Base-by-base conservation (phyloP, 2,113 vertebrate genomes). In the Aleadryas rufinucha region DNA sequence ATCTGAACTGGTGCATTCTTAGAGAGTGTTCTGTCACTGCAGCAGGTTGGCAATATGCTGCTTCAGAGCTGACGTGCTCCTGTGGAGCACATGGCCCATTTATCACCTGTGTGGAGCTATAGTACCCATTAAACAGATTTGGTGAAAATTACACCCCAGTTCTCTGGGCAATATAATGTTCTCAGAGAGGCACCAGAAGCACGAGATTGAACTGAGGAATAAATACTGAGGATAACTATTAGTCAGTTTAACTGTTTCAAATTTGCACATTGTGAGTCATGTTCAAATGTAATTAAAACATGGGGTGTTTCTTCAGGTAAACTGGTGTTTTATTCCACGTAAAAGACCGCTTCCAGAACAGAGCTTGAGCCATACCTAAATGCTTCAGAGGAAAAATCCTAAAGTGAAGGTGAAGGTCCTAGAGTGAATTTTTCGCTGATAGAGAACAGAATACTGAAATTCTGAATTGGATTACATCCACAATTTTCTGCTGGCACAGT, bases 31-130 rank as follows among this genome's bases (percentile, higher is more conserved):
- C 47, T 77, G 24, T 28, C 10, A 1, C 54, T 33, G 31, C 21
- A n/a, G 54, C 0, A 5, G 30, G 41, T 33, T 80, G 66, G 13
- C 17, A 49, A 61, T 3, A 30, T 5, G 7, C 50, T 76, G 75
- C 56, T 53, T 69, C 64, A 8, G 2, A 45, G 35, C 28, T 54
- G 61, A 49, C 0, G 1, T 0, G 2, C 18, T 76, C 22, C 75
- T 85, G 37, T 26, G 52, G 44, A n/a, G 37, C n/a, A 45, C 2
- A 4, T 16, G 33, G 28, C 27, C 27, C 1, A 0, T 33, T 84
- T 68, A 54, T 84, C 57, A 50, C 59, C 39, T 44, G 19, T 41
- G 8, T 39, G 26, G 28, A 64, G 54, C 64, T 85, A 16, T 2
- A 50, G 56, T 3, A 60, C 68, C 54, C 70, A 41, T 39, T 74